Evolutionary conservation across 2,888 invertebrate species (phyloP).

Genomic region (Caenorhabditis afra): DNA sequence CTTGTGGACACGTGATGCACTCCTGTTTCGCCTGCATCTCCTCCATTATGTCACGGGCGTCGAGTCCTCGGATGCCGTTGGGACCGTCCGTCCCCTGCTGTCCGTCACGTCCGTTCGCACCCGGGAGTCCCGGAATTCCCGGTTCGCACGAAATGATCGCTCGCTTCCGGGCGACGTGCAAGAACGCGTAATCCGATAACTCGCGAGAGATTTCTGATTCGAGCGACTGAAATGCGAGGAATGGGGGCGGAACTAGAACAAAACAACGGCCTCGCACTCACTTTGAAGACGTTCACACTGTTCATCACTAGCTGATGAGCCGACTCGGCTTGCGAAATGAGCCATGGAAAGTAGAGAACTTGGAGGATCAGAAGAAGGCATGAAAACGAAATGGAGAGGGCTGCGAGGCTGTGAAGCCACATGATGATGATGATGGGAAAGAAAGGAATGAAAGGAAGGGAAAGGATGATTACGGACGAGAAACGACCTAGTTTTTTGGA

Average conservation of each 20-base stretch:
- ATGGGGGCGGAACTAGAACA: background rate
- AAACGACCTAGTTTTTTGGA: constrained; percentile 38
- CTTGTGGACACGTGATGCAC: constrained; percentile 74
- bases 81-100: constrained; percentile 59
- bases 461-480: constrained; percentile 23
- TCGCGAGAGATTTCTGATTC: constrained; percentile 45
- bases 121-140: constrained; percentile 55
- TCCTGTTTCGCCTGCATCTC: constrained; percentile 74
- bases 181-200: constrained; percentile 37
- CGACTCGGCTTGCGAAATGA: constrained; percentile 50
- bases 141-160: constrained; percentile 33
- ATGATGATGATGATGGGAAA: constrained; percentile 16
- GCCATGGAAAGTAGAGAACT: constrained; percentile 50
- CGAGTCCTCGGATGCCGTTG: constrained; percentile 71
- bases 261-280: too few species aligned
- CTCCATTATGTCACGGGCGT: constrained; percentile 74
- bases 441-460: constrained; percentile 4
- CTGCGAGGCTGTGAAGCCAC: constrained; percentile 51
- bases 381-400: constrained; percentile 46
- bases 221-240: constrained; percentile 26
- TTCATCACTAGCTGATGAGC: constrained; percentile 46
- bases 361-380: constrained; percentile 50
- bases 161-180: constrained; percentile 34
- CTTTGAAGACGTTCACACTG: constrained; percentile 47
- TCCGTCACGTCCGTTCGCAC: constrained; percentile 55